These are phyloP conservation scores for Hippolais icterina DNA, from an alignment of 2,113 vertebrate species.

Conservation along the genomic window DNA sequence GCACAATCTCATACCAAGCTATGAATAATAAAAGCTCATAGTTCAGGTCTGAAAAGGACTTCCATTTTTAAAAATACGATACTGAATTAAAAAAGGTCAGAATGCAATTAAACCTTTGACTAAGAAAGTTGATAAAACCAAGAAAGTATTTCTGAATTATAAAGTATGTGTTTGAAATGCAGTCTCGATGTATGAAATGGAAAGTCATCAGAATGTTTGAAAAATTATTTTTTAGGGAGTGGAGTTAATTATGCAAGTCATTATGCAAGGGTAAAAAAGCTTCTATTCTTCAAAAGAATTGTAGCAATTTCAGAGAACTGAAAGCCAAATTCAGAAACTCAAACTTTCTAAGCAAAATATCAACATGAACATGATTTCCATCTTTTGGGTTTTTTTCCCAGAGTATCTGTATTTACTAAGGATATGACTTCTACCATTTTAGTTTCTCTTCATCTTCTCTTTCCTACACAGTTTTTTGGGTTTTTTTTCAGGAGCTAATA, in stretches of 20 bases:
- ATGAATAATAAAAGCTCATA: conserved; percentile 8
- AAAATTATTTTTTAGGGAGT: background rate
- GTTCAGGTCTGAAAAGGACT: background rate
- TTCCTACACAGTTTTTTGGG: background rate
- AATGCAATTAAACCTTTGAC: conserved; percentile 52
- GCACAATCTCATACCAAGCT: background rate
- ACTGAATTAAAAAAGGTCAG: conserved; percentile 48
- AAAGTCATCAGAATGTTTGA: conserved; percentile 6
- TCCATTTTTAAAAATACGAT: conserved; percentile 27
- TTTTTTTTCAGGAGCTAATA: background rate
- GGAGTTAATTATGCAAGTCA: background rate
- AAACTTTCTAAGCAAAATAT: background rate
- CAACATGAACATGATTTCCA: background rate
- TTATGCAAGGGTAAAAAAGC: background rate
- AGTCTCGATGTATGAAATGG: background rate
- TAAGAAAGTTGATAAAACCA: conserved; percentile 14
- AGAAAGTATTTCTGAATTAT: conserved; percentile 14
- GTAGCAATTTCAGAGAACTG: background rate
- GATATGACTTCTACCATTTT: background rate
- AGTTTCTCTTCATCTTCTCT: background rate
- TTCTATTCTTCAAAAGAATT: background rate
- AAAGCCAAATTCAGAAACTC: background rate
- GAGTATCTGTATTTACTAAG: background rate
- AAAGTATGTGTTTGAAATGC: conserved; percentile 29
- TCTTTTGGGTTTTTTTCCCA: background rate